Evolutionary conservation across 2,797 vertebrate species (phyloP).

Genomic region (Xiphophorus birchmanni): DNA sequence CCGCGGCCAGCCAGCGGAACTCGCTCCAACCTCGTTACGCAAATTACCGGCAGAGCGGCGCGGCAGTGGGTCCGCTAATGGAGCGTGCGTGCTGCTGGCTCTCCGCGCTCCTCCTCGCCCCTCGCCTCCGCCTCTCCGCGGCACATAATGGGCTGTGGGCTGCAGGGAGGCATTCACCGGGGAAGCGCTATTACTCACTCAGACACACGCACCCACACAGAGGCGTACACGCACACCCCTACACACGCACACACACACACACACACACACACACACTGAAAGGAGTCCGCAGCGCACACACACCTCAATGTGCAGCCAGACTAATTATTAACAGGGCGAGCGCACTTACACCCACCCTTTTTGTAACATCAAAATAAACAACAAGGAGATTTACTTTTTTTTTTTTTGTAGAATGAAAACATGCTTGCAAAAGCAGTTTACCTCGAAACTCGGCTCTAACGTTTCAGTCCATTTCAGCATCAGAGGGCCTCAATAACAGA

Average conservation of each 20-base stretch:
- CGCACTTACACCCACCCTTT: not conserved
- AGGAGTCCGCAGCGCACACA: conserved; percentile 35
- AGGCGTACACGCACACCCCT: conserved; percentile 5
- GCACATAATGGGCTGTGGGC: conserved; percentile 70
- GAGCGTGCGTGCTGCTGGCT: conserved; percentile 74
- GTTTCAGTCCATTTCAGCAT: conserved; percentile 2
- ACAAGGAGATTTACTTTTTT: not conserved
- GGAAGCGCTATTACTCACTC: conserved; percentile 73
- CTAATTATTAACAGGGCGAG: conserved; percentile 10
- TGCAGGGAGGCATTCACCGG: conserved; percentile 70
- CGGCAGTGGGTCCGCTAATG: conserved; percentile 78
- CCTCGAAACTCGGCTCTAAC: not conserved
- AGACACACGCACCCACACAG: conserved; percentile 14
- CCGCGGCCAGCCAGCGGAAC: conserved; percentile 59
- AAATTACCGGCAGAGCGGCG: conserved; percentile 78
- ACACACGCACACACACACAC: conserved; percentile 1
- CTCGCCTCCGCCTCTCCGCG: conserved; percentile 56
- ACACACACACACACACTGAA: not conserved
- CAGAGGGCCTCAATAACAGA: conserved; percentile 1
- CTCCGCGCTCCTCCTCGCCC: conserved; percentile 42
- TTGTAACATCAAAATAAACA: conserved; percentile 6
- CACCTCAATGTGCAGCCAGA: conserved; percentile 36
- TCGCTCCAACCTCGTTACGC: conserved; percentile 76
- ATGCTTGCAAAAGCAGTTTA: not conserved
- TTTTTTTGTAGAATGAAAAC: not conserved